Conservation (phyloP, 1,140 invertebrate genomes). For the Hestina assimilis region DNA sequence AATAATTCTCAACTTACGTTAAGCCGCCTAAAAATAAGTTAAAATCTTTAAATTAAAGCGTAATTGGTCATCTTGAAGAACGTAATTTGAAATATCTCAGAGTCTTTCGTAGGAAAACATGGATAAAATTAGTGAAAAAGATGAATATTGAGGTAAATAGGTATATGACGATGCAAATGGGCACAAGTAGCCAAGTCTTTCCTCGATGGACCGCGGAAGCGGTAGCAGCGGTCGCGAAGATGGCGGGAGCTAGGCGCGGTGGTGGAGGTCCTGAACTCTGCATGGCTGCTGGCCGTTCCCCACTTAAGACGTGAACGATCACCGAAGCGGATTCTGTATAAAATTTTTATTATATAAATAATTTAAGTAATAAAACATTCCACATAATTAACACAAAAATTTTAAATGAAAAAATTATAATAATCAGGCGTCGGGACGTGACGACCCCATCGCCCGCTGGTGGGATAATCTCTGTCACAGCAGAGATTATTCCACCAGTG, state of each 20-base stretch:
- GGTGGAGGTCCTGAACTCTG: slow-evolving; percentile 81
- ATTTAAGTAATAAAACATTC: slow-evolving; percentile 1
- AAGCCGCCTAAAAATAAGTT: slow-evolving; percentile 16
- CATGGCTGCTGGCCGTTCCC: slow-evolving; percentile 87
- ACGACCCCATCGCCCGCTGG: no score
- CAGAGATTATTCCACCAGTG: no score
- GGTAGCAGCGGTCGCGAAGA: slow-evolving; percentile 40
- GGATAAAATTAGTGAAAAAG: slow-evolving; percentile 17
- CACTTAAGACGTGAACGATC: slow-evolving; percentile 83
- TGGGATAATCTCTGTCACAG: no score
- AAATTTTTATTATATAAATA: slow-evolving; percentile 19
- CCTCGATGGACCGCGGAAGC: slow-evolving; percentile 36
- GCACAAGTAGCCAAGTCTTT: slow-evolving; percentile 14
- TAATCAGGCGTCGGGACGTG: no score
- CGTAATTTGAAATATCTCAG: neutral
- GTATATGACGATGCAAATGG: slow-evolving; percentile 12
- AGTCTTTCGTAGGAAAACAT: slow-evolving; percentile 17
- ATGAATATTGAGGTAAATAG: slow-evolving; percentile 16
- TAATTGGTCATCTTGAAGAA: slow-evolving; percentile 29
- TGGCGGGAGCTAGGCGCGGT: slow-evolving; percentile 47
- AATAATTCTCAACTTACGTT: slow-evolving; percentile 3
- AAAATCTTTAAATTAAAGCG: neutral
- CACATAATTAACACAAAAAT: no score
- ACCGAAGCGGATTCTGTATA: slow-evolving; percentile 81
- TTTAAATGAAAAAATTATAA: no score